phyloP scores from a whole-genome alignment of 1,140 invertebrate species.

The Lepidurus packardi region DNA sequence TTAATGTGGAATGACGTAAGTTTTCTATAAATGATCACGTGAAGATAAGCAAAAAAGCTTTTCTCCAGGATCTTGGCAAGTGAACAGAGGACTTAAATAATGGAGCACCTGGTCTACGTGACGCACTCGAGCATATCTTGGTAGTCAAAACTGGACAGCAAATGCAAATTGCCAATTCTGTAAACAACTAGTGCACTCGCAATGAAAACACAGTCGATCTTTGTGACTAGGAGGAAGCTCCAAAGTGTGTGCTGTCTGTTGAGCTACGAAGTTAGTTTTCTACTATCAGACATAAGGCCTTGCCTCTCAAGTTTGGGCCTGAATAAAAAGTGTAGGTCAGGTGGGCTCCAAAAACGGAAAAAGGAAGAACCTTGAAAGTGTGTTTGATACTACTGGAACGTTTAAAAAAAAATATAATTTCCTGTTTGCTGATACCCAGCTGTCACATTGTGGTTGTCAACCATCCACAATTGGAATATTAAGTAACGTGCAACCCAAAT shows the following conservation, averaged over 20 bases:
- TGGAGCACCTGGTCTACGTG: conserved; percentile 1
- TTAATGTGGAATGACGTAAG: too few species aligned
- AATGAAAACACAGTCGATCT: too few species aligned
- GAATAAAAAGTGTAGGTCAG: background rate
- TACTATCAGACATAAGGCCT: background rate
- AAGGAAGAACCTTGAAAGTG: background rate
- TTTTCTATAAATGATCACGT: background rate
- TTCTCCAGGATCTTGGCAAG: background rate
- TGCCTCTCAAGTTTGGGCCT: background rate
- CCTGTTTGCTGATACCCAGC: too few species aligned
- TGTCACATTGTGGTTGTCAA: too few species aligned
- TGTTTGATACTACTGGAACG: background rate
- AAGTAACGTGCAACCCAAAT: too few species aligned
- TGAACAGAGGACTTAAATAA: background rate
- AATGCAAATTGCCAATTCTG: background rate
- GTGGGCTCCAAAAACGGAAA: conserved; percentile 3
- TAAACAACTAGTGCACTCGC: background rate
- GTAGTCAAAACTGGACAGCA: background rate
- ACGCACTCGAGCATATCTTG: background rate
- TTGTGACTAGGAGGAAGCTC: too few species aligned
- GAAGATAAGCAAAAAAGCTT: background rate
- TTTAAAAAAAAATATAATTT: background rate
- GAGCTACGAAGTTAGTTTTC: too few species aligned
- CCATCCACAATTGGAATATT: too few species aligned
- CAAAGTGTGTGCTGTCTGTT: too few species aligned